Percentiles rank a stretch among this genome's conserved stretches.
These are phyloP conservation scores for Cheilosia impressa DNA, from an alignment of 2,888 invertebrate species.

Conservation along the genomic window DNA sequence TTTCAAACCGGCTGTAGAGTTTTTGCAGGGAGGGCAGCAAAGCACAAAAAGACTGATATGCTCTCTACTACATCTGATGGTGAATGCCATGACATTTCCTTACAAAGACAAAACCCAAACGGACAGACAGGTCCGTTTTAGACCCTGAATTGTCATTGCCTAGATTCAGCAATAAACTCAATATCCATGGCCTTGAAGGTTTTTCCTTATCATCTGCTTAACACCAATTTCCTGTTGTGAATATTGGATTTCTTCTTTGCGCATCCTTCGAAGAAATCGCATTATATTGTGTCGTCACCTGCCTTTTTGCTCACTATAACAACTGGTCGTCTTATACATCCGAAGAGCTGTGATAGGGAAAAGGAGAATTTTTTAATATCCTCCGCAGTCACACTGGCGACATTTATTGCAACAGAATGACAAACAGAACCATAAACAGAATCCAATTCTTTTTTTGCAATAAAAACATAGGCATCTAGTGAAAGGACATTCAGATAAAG, in stretches of 20 bases:
- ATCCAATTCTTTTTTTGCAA: neutral
- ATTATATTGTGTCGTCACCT: neutral
- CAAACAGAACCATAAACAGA: neutral
- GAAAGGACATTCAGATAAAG: neutral
- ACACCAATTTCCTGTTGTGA: conserved; percentile 25
- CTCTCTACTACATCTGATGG: too few species aligned
- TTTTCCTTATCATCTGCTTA: conserved; percentile 41
- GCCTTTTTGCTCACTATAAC: neutral
- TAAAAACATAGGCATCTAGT: neutral
- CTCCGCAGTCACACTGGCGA: conserved; percentile 45
- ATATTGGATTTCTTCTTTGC: neutral
- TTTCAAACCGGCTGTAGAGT: too few species aligned
- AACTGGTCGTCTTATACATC: neutral
- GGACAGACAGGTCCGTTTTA: too few species aligned
- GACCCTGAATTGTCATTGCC: conserved; percentile 8
- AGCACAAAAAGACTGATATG: too few species aligned
- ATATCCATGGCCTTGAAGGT: conserved; percentile 22
- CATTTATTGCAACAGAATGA: conserved; percentile 37
- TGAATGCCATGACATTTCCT: neutral
- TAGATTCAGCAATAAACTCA: conserved; percentile 1
- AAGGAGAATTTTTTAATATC: conserved; percentile 48
- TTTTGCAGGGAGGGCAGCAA: too few species aligned
- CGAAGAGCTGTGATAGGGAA: neutral
- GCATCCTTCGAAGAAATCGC: neutral
- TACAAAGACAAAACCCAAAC: neutral